phyloP scores from a whole-genome alignment of 2,888 invertebrate genomes.

The Torymus tubicola region DNA sequence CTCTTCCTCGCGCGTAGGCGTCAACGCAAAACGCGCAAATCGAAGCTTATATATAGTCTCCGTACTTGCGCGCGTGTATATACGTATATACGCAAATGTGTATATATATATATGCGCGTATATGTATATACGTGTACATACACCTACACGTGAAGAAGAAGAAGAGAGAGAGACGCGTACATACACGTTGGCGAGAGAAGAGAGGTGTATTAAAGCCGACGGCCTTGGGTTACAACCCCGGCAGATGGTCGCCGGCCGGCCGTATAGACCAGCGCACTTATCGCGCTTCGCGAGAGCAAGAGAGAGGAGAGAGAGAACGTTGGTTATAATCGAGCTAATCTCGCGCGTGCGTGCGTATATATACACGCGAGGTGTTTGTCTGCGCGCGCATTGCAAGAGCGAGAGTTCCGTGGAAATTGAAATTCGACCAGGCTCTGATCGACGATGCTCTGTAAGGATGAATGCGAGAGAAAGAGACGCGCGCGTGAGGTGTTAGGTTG shows the following conservation, averaged over 20 bases:
- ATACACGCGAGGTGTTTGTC: neutral
- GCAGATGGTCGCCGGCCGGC: conserved; percentile 64
- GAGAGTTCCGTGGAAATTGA: conserved; percentile 18
- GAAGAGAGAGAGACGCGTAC: no score
- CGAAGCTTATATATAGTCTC: conserved; percentile 28
- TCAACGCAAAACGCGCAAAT: neutral
- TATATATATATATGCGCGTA: no score
- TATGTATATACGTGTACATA: no score
- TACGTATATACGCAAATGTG: no score
- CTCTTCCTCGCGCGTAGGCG: conserved; percentile 22
- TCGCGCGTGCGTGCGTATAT: neutral
- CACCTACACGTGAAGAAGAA: no score
- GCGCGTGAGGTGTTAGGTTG: no score
- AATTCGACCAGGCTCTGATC: conserved; percentile 26
- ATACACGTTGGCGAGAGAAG: no score
- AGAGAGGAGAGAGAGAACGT: neutral
- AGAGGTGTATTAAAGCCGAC: conserved; percentile 58
- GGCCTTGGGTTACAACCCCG: conserved; percentile 67
- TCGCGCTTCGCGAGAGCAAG: conserved; percentile 26
- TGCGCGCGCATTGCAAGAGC: no score
- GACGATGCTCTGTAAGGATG: neutral
- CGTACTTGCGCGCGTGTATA: no score
- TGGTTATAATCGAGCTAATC: conserved; percentile 45
- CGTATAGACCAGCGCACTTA: conserved; percentile 56
- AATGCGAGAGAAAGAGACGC: no score